Base-by-base conservation (phyloP, 2,888 invertebrate genomes). In the Aspidiotus rigidus region DNA sequence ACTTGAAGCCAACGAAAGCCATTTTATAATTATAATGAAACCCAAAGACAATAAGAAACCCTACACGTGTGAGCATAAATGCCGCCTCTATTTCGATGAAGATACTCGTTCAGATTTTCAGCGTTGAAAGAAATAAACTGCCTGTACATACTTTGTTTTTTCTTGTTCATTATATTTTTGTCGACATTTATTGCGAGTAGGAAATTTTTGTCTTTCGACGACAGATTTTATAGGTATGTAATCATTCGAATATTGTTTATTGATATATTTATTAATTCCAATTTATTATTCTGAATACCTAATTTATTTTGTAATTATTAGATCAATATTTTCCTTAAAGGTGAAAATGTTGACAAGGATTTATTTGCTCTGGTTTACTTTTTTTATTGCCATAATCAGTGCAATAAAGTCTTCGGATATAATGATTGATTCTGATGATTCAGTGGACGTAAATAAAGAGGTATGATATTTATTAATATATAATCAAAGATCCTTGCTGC, bases 361-460 rank as follows among this genome's bases (percentile, higher is more conserved):
- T 7, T 40, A 41, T 15, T 1, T 64, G 15, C 5, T 64, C n/a
- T n/a, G 54, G 41, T 53, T 64, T 15, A 55, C 55, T 56, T 40
- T 15, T 39, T 64, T 56, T 15, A 39, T 53, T n/a, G 56, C 56
- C 5, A 16, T 64, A 16, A 55, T 41, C 3, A 49, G 41, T 39
- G 54, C 55, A 7, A 42, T 56, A 9, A 53, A n/a, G 44, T 56
- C 41, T 7, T 56, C 64, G 7, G 64, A 64, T 56, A 55, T 64
- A 40, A 64, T 64, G 64, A 64, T 64, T 8, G 64, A 64, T 40
- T 64, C 64, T 0, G 64, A 64, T 41, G 64, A 64, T 56, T 5
- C 39, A 13, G 53, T 63, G 16, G 64, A 64, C 3, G 8, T 41
- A 7, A 64, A 56, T 17, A 56, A 42, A 64, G 64, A 64, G 55